These are phyloP conservation scores for Oreochromis aureus DNA, from an alignment of 2,113 vertebrate species.

Conservation along the genomic window DNA sequence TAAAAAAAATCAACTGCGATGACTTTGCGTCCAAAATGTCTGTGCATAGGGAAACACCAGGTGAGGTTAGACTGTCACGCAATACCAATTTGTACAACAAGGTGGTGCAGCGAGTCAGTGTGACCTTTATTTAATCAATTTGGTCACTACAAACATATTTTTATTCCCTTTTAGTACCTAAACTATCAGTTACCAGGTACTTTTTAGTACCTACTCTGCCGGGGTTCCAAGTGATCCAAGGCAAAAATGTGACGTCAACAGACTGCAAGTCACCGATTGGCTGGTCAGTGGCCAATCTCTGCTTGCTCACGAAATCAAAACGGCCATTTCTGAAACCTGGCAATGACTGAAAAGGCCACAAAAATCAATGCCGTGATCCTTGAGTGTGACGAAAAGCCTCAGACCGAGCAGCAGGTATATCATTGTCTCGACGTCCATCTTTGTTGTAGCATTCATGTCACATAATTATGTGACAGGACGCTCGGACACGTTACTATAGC, in stretches of 20 bases:
- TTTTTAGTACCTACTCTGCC: neutral
- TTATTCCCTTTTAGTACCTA: fast-evolving
- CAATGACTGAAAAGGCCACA: neutral
- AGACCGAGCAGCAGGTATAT: neutral
- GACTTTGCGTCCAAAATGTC: neutral
- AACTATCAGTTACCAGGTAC: fast-evolving
- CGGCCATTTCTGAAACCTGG: neutral
- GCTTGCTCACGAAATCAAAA: fast-evolving
- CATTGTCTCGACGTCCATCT: neutral
- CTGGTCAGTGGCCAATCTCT: neutral
- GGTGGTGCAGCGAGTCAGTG: fast-evolving
- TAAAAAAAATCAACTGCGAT: neutral
- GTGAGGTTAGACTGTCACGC: neutral
- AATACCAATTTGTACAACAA: neutral
- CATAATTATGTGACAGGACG: neutral
- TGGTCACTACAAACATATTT: neutral
- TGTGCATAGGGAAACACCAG: neutral
- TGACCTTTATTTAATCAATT: neutral
- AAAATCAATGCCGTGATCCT: fast-evolving
- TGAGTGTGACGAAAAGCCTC: neutral
- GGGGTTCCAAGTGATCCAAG: neutral
- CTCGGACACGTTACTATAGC: neutral
- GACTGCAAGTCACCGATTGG: neutral
- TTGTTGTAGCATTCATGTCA: neutral
- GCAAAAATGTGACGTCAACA: neutral